Percentiles rank a stretch among this genome's conserved stretches.
These are phyloP conservation scores for Apocheima hispidaria DNA, from an alignment of 2,888 invertebrate genomes.

Conservation along the genomic window DNA sequence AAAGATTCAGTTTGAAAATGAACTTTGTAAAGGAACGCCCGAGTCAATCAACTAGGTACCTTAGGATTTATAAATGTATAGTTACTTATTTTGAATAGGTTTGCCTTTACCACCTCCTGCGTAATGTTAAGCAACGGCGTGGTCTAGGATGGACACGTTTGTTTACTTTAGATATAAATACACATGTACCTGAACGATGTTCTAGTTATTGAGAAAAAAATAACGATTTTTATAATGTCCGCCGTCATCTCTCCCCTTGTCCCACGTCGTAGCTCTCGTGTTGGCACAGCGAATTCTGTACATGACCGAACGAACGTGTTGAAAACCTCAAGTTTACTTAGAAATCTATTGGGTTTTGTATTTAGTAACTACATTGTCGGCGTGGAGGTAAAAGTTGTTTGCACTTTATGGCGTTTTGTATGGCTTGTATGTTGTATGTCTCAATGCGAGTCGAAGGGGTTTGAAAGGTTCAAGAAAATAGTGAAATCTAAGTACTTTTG, in stretches of 20 bases:
- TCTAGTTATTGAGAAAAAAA: too few species aligned
- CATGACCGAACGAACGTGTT: conserved; percentile 49
- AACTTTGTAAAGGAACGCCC: too few species aligned
- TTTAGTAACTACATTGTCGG: conserved; percentile 43
- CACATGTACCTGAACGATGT: too few species aligned
- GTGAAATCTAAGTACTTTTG: conserved; percentile 33
- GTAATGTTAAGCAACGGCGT: too few species aligned
- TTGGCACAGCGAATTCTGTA: conserved; percentile 60
- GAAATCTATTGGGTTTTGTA: conserved; percentile 62
- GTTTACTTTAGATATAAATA: too few species aligned
- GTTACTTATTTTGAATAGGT: too few species aligned
- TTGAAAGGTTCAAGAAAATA: conserved; percentile 36
- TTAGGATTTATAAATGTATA: too few species aligned
- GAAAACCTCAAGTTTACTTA: conserved; percentile 57
- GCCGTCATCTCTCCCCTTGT: conserved; percentile 24
- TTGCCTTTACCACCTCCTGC: too few species aligned
- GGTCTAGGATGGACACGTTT: too few species aligned
- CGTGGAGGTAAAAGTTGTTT: conserved; percentile 49
- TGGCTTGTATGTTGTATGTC: conserved; percentile 37
- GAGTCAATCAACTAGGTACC: too few species aligned
- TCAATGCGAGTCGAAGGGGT: conserved; percentile 33
- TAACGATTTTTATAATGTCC: too few species aligned
- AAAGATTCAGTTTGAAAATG: too few species aligned
- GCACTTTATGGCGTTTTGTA: conserved; percentile 41
- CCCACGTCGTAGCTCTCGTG: conserved; percentile 42